Evolutionary conservation across 2,888 invertebrate genomes (phyloP).

Genomic region (Ditula angustiorana): DNA sequence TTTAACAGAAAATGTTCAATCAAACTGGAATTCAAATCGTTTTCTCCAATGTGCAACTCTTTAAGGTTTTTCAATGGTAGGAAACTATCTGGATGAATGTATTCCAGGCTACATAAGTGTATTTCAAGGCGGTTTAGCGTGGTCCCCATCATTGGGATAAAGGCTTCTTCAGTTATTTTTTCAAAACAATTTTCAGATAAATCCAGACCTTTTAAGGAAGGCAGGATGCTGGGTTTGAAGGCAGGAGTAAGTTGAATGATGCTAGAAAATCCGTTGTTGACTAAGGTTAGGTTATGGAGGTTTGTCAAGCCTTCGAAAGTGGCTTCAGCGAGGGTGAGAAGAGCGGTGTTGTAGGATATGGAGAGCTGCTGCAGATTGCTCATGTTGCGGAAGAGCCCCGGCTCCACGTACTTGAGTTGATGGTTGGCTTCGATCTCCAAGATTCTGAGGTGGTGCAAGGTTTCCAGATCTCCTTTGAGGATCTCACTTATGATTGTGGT

Average conservation of each 20-base stretch:
- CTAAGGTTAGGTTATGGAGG: constrained; percentile 78
- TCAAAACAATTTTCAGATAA: constrained; percentile 84
- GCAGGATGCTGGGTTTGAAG: constrained; percentile 71
- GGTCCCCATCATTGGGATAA: constrained; percentile 75
- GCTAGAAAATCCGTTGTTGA: constrained; percentile 83
- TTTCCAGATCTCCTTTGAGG: constrained; percentile 70
- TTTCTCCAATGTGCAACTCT: constrained; percentile 81
- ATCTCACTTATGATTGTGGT: constrained; percentile 79
- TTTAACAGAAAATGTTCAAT: constrained; percentile 71
- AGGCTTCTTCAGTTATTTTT: constrained; percentile 71
- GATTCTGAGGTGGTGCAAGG: constrained; percentile 64
- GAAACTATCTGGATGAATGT: constrained; percentile 81
- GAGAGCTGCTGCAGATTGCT: constrained; percentile 78
- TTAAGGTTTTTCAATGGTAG: constrained; percentile 72
- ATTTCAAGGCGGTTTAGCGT: constrained; percentile 75
- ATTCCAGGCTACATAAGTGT: constrained; percentile 82
- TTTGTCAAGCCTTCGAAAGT: constrained; percentile 81
- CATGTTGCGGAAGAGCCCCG: constrained; percentile 79
- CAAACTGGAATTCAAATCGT: constrained; percentile 75
- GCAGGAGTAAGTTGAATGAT: constrained; percentile 74
- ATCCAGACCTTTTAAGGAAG: constrained; percentile 74
- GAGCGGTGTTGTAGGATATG: constrained; percentile 82
- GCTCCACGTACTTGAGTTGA: constrained; percentile 75
- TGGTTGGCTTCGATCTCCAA: constrained; percentile 85
- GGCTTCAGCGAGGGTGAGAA: constrained; percentile 70